Percentiles rank a stretch among this genome's conserved stretches.
Conservation (phyloP, 2,888 invertebrate species). For the Orthosia gracilis region DNA sequence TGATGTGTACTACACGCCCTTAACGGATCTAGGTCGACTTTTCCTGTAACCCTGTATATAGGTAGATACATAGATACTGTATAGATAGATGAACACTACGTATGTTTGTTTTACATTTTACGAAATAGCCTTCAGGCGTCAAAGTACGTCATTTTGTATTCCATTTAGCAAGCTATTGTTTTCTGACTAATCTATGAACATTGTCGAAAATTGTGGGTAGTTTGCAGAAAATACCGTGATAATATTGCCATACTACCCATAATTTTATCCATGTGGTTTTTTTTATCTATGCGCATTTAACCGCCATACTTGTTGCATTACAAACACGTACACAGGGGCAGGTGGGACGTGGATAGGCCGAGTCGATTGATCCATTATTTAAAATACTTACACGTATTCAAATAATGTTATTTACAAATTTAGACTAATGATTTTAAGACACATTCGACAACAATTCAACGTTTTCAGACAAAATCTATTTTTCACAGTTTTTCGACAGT, state of each 20-base stretch:
- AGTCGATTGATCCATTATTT: background rate
- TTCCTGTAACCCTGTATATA: no score
- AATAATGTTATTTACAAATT: background rate
- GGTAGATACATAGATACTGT: no score
- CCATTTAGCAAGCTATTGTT: constrained; percentile 26
- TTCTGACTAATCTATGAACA: constrained; percentile 8
- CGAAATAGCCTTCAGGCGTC: constrained; percentile 32
- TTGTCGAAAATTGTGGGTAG: background rate
- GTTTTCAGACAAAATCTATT: background rate
- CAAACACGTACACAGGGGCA: no score
- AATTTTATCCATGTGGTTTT: background rate
- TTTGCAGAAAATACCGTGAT: constrained; percentile 2
- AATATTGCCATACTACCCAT: no score
- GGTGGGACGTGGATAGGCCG: background rate
- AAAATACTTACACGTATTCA: background rate
- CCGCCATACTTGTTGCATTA: no score
- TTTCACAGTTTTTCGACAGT: background rate
- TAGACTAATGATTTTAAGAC: background rate
- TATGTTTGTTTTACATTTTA: constrained; percentile 27
- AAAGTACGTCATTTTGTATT: constrained; percentile 11
- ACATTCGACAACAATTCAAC: no score
- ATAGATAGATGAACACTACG: background rate
- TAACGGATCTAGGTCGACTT: no score
- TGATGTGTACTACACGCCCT: no score
- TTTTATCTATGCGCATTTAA: background rate